These are phyloP conservation scores for Gadopsis bispinosus DNA, from an alignment of 2,797 vertebrate genomes.

Conservation along the genomic window DNA sequence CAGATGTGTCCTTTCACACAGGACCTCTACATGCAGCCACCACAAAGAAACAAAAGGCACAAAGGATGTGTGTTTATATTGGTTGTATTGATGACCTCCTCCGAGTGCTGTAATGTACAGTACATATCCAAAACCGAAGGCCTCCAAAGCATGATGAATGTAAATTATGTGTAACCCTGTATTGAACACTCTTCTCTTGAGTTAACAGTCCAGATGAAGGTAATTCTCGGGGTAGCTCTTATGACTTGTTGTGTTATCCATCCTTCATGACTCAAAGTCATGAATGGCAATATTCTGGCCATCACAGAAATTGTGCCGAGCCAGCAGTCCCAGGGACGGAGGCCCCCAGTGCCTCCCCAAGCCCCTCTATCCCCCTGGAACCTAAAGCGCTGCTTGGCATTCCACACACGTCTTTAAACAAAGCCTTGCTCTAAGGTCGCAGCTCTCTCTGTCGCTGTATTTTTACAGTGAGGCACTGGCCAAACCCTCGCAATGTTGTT, in stretches of 20 bases:
- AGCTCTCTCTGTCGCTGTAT: slow-evolving; percentile 72
- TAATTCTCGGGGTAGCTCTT: neutral
- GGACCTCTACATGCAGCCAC: slow-evolving; percentile 51
- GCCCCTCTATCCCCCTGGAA: slow-evolving; percentile 65
- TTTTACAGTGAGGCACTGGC: slow-evolving; percentile 72
- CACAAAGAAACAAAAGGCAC: slow-evolving; percentile 57
- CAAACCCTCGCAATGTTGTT: slow-evolving; percentile 59
- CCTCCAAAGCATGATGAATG: slow-evolving; percentile 6
- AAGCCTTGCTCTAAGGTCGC: slow-evolving; percentile 73
- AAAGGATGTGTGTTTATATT: slow-evolving; percentile 63
- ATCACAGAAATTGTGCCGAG: slow-evolving; percentile 77
- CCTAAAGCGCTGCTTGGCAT: slow-evolving; percentile 74
- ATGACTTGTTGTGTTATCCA: slow-evolving; percentile 44
- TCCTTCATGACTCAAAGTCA: slow-evolving; percentile 63
- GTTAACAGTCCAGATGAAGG: slow-evolving; percentile 11
- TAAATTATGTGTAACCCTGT: slow-evolving; percentile 16
- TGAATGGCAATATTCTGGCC: slow-evolving; percentile 59
- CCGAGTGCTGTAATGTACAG: slow-evolving; percentile 37
- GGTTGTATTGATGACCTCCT: slow-evolving; percentile 65
- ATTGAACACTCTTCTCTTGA: slow-evolving; percentile 1
- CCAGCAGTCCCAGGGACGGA: slow-evolving; percentile 68
- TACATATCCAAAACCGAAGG: slow-evolving; percentile 26
- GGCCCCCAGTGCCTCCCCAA: slow-evolving; percentile 51
- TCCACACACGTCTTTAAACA: slow-evolving; percentile 83
- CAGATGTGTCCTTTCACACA: slow-evolving; percentile 60